Conservation (phyloP, 30 jellyfish, hydroid and myxozoan genomes). For the Hydractinia symbiolongicarpus region DNA sequence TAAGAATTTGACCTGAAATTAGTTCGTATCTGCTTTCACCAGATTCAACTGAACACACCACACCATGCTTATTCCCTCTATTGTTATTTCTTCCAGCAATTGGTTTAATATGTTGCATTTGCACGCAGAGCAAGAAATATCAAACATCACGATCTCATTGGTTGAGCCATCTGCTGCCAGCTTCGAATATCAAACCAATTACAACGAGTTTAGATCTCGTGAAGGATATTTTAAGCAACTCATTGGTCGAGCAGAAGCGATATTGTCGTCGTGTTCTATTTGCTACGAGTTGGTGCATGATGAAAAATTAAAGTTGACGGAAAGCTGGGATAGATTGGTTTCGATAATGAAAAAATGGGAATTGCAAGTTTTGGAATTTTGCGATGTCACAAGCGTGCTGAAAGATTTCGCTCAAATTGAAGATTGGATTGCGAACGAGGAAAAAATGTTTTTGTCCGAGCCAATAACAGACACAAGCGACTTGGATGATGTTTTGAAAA, state of each 20-base stretch:
- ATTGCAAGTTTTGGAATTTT: neutral
- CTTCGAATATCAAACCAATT: neutral
- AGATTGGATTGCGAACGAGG: neutral
- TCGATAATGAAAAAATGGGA: neutral
- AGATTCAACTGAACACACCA: too few relatives aligned
- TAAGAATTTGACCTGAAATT: too few relatives aligned
- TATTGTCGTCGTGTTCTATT: neutral
- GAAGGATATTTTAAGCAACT: neutral
- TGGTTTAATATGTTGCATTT: too few relatives aligned
- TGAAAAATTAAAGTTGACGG: neutral
- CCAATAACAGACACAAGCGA: neutral
- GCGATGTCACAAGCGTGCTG: neutral
- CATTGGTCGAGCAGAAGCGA: neutral
- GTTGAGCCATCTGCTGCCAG: neutral
- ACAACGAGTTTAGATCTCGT: neutral
- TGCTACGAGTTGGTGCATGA: neutral
- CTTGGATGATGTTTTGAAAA: conserved; percentile 2
- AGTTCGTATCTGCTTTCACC: too few relatives aligned
- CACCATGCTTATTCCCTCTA: too few relatives aligned
- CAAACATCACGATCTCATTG: neutral
- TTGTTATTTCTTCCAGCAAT: too few relatives aligned
- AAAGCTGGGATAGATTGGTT: neutral
- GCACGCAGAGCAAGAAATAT: too few relatives aligned
- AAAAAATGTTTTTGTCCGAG: neutral
- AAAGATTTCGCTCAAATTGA: conserved; percentile 6